phyloP scores from a whole-genome alignment of 2,797 vertebrate genomes.

The Gymnoscopelus braueri region DNA sequence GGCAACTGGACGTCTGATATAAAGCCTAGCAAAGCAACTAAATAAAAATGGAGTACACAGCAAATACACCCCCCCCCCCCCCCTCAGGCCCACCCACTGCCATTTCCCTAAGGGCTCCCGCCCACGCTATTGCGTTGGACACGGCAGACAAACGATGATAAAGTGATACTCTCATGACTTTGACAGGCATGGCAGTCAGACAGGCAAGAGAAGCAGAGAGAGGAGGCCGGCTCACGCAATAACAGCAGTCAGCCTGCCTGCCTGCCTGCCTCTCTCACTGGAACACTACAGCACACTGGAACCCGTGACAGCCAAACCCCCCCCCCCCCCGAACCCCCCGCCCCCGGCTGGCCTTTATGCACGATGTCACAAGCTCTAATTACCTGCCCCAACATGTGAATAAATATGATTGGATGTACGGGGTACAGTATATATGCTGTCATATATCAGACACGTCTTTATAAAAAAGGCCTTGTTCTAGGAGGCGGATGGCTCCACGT shows the following conservation, averaged over 20 bases:
- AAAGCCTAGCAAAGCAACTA: slow-evolving; percentile 63
- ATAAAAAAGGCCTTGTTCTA: too few species aligned
- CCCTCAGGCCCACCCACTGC: slow-evolving; percentile 45
- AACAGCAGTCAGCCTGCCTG: slow-evolving; percentile 78
- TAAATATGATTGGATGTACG: slow-evolving; percentile 46
- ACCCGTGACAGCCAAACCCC: slow-evolving; percentile 59
- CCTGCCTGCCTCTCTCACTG: slow-evolving; percentile 66
- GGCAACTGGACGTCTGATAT: slow-evolving; percentile 65
- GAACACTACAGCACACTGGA: slow-evolving; percentile 45
- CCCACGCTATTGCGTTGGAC: slow-evolving; percentile 87
- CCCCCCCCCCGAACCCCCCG: not conserved
- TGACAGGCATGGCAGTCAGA: slow-evolving; percentile 89
- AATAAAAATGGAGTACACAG: slow-evolving; percentile 73
- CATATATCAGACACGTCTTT: too few species aligned
- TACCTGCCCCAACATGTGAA: slow-evolving; percentile 56
- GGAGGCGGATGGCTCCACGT: too few species aligned
- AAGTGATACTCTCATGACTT: slow-evolving; percentile 91
- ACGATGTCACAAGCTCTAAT: slow-evolving; percentile 54
- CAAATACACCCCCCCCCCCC: slow-evolving; percentile 59
- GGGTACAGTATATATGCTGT: too few species aligned
- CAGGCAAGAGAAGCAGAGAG: slow-evolving; percentile 30
- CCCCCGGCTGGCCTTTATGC: slow-evolving; percentile 23
- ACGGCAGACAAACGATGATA: slow-evolving; percentile 98
- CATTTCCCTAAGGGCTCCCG: slow-evolving; percentile 86
- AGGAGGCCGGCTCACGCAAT: slow-evolving; percentile 88